These are phyloP conservation scores for Esox lucius DNA, from an alignment of 2,797 vertebrate genomes.

Conservation along the genomic window DNA sequence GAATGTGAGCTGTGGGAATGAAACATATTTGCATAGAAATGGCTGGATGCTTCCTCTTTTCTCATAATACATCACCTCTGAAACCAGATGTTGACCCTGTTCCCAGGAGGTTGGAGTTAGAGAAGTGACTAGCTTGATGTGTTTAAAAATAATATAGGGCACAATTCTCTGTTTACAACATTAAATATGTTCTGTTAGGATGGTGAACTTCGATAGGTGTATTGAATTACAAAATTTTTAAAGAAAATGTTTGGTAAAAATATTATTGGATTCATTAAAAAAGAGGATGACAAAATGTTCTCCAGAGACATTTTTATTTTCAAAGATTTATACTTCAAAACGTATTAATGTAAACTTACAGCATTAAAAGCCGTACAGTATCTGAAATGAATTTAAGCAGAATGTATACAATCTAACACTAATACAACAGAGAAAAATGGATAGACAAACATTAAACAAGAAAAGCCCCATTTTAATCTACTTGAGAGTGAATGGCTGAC, in stretches of 20 bases:
- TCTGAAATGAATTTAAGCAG: not conserved
- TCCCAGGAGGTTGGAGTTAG: not conserved
- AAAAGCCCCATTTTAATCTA: not conserved
- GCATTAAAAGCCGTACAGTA: not conserved
- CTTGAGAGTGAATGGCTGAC: not conserved
- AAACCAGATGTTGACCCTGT: not conserved
- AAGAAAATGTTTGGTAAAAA: too few relatives aligned
- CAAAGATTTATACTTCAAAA: too few relatives aligned
- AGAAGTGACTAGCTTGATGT: not conserved
- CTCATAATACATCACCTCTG: not conserved
- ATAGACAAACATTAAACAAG: too few relatives aligned
- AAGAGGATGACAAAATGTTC: too few relatives aligned
- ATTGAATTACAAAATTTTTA: too few relatives aligned
- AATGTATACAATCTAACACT: not conserved
- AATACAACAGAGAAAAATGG: not conserved
- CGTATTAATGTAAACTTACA: too few relatives aligned
- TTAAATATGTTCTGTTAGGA: too few relatives aligned
- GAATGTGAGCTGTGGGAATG: not conserved
- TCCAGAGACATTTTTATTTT: too few relatives aligned
- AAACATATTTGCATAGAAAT: conserved; percentile 2
- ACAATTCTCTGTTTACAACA: too few relatives aligned
- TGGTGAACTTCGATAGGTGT: too few relatives aligned
- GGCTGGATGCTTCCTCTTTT: not conserved
- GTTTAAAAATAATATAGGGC: too few relatives aligned
- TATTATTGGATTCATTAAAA: too few relatives aligned